Percentiles rank a stretch among this genome's conserved stretches.
phyloP scores from a whole-genome alignment of 1,140 invertebrate species.

The Coptotermes formosanus region DNA sequence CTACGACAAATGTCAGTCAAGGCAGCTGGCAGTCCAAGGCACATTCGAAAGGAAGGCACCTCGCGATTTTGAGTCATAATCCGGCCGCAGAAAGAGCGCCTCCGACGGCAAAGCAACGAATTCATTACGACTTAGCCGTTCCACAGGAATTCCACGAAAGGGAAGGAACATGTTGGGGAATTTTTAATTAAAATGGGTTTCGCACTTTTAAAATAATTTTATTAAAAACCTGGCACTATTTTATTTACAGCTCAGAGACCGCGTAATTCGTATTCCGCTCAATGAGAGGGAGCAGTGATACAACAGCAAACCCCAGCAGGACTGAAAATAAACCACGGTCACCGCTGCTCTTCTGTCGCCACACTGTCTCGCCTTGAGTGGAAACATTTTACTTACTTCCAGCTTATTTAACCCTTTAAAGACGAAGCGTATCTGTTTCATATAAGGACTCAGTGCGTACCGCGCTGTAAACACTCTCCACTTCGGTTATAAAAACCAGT shows the following conservation, averaged over 20 bases:
- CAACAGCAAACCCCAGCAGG: not conserved
- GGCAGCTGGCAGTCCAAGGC: too few relatives aligned
- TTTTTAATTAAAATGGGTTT: constrained; percentile 13
- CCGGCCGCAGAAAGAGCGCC: too few relatives aligned
- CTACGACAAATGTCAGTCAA: too few relatives aligned
- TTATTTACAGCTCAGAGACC: not conserved
- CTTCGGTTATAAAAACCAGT: too few relatives aligned
- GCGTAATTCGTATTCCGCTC: not conserved
- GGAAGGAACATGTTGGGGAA: not conserved
- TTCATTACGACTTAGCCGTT: not conserved
- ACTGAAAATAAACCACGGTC: not conserved
- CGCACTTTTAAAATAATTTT: not conserved
- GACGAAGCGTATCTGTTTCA: too few relatives aligned
- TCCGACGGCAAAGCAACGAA: not conserved
- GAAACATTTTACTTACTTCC: too few relatives aligned
- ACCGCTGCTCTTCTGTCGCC: too few relatives aligned
- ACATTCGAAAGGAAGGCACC: too few relatives aligned
- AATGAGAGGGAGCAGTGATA: not conserved
- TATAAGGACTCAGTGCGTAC: too few relatives aligned
- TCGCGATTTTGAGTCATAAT: not conserved
- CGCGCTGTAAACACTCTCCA: too few relatives aligned
- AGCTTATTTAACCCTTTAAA: too few relatives aligned
- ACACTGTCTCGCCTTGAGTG: too few relatives aligned
- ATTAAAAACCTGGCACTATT: not conserved
- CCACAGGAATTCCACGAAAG: not conserved